Base-by-base conservation (phyloP, 2,888 invertebrate genomes). In the Drosophila meridionalis region DNA sequence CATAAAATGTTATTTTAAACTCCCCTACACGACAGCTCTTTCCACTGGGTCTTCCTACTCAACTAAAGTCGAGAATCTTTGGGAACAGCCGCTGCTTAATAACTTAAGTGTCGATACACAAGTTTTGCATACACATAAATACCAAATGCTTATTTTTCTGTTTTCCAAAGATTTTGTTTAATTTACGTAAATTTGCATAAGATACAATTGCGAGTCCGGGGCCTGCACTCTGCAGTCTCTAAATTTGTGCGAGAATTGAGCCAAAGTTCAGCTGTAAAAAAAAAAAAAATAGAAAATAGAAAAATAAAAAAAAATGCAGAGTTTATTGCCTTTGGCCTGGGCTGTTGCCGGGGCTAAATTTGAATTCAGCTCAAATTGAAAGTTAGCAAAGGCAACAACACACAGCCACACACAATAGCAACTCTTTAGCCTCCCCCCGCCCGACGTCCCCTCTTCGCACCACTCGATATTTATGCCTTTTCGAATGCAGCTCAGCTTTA, bases 401-500 rank as follows among this genome's bases (percentile, higher is more conserved):
- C 67, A 48, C 69, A 68, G 48, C 50, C 53, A 60, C 50, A 40
- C 53, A 62, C 55, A 40, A 53, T 43, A 48, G 34, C 42, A 42
- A 26, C 55, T 48, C 45, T 45, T 48, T 20, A 28, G n/a, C 38
- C 42, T 11, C 47, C 20, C 47, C 20, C 43, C 28, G 14, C n/a
- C 28, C 9, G 4, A n/a, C 47, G 9, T 57, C 36, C 55, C 48
- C 26, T 40, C 57, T 38, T 2, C 47, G 2, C 11, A n/a, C 64
- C 34, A 34, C 52, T 68, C 73, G 65, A 84, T 86, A 87, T 86
- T 86, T 86, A 86, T 86, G 89, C 87, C 75, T 89, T 86, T 86
- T 87, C 87, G 87, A 86, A 89, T 89, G 86, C 87, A 86, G 90
- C 81, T 88, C 81, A 89, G 87, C 88, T 87, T 89, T 87, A 86